Conservation (phyloP, 2,113 vertebrate species). For the Otis tarda region DNA sequence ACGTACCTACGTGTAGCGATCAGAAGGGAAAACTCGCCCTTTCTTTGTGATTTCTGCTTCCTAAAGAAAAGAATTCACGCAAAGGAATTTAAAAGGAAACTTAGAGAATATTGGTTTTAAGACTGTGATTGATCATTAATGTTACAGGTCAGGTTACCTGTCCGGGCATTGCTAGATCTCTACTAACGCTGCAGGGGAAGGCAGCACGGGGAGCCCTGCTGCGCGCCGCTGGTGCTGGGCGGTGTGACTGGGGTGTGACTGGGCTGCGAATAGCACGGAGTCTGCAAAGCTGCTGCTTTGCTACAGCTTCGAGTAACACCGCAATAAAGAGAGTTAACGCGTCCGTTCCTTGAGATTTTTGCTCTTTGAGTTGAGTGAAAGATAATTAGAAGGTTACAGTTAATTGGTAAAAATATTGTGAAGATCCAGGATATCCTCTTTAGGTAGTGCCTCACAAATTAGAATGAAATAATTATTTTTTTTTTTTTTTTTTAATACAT, state of each 20-base stretch:
- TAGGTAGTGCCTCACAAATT: background rate
- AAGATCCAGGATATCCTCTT: background rate
- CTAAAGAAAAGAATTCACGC: background rate
- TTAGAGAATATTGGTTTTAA: background rate
- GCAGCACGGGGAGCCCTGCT: background rate
- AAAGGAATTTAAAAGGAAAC: background rate
- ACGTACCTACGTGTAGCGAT: background rate
- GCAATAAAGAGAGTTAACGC: background rate
- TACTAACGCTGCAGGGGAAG: background rate
- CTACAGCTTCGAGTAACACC: accelerated
- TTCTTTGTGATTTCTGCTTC: background rate
- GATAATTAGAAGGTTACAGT: background rate
- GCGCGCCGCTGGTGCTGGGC: background rate
- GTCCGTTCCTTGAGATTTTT: background rate
- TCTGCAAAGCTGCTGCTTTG: background rate
- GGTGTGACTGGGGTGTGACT: accelerated
- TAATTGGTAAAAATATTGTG: background rate
- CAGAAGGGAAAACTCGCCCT: background rate
- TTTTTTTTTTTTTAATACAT: background rate
- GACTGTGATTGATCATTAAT: background rate
- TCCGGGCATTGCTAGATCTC: background rate
- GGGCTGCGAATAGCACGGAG: background rate
- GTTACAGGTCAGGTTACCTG: background rate
- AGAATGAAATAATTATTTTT: background rate
- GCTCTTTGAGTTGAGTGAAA: background rate